phyloP scores from a whole-genome alignment of 1,140 invertebrate species.

The Drosophila neocordata region DNA sequence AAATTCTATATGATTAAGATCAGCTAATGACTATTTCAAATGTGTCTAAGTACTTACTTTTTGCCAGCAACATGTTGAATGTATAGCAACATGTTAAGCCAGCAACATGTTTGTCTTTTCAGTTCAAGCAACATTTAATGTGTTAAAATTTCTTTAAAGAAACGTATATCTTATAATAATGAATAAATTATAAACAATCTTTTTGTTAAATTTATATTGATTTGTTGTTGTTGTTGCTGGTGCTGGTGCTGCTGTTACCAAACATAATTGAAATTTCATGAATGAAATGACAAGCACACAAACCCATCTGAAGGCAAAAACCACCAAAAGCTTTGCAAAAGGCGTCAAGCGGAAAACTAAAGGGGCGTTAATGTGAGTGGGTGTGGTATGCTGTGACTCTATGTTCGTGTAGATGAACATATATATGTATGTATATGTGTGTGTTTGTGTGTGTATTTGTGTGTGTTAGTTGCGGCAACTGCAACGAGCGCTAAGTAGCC shows the following conservation, averaged over 20 bases:
- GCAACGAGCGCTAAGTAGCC: constrained; percentile 55
- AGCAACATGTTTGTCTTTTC: not conserved
- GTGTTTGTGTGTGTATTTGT: constrained; percentile 5
- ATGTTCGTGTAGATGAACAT: constrained; percentile 5
- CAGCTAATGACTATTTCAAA: no score
- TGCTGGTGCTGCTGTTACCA: constrained; percentile 8
- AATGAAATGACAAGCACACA: constrained; percentile 49
- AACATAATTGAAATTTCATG: constrained; percentile 63
- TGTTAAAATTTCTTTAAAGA: not conserved
- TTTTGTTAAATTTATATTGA: constrained; percentile 9
- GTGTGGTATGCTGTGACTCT: not conserved
- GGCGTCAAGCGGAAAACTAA: constrained; percentile 40
- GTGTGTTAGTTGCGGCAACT: constrained; percentile 17
- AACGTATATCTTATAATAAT: not conserved
- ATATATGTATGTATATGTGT: not conserved
- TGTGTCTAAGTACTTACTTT: no score
- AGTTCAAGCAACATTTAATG: not conserved
- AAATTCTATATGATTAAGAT: no score
- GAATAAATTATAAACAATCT: not conserved
- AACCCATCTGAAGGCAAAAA: constrained; percentile 34
- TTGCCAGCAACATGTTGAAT: no score
- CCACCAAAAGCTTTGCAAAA: constrained; percentile 4
- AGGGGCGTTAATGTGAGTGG: constrained; percentile 26
- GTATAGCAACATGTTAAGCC: no score
- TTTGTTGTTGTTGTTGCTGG: not conserved